These are phyloP conservation scores for Sebastes matsubarae DNA, from an alignment of 2,797 vertebrate species.

Conservation along the genomic window DNA sequence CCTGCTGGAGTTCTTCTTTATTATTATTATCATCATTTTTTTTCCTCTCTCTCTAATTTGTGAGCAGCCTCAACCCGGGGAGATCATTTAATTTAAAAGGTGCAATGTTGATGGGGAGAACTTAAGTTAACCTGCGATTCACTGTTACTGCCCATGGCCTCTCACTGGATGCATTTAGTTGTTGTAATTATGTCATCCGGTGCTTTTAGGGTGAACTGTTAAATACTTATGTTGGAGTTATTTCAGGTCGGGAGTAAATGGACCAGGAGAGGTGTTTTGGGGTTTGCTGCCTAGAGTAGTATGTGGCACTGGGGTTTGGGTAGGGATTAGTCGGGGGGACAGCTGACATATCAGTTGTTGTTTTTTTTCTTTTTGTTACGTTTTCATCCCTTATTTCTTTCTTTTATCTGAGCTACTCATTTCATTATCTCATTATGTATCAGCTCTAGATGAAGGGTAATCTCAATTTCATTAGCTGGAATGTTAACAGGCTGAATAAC, in stretches of 20 bases:
- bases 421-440: not conserved
- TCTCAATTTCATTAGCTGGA: not conserved
- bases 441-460: not conserved
- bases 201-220: not conserved
- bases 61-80: too few relatives aligned
- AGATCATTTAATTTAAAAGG: not conserved
- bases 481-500: not conserved
- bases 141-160: too few relatives aligned
- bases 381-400: not conserved
- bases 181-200: not conserved
- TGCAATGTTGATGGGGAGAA: not conserved
- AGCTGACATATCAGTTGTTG: too few relatives aligned
- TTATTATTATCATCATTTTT: too few relatives aligned
- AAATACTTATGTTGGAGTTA: not conserved
- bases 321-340: not conserved
- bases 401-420: not conserved
- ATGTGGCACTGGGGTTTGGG: not conserved
- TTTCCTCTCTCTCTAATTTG: too few relatives aligned
- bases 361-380: not conserved
- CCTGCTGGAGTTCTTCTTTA: too few relatives aligned
- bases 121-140: too few relatives aligned
- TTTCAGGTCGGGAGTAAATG: not conserved
- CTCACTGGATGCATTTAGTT: too few relatives aligned
- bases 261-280: not conserved
- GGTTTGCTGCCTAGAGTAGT: not conserved